phyloP scores from a whole-genome alignment of 2,888 invertebrate genomes.

The Ptycholaimellus sp. region DNA sequence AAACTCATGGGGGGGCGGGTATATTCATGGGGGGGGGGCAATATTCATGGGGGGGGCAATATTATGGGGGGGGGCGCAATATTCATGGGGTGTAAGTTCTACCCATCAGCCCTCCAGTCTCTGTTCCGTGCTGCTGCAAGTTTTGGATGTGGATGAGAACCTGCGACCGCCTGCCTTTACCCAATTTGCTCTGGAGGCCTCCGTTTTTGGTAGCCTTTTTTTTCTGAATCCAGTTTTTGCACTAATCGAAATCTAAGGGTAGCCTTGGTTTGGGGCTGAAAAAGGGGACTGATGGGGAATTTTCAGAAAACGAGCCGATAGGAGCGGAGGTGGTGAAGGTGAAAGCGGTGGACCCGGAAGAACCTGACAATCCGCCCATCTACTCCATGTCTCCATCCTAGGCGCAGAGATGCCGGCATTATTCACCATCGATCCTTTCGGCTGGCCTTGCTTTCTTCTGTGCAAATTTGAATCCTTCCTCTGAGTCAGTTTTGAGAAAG shows the following conservation, averaged over 20 bases:
- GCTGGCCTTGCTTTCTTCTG: constrained; percentile 34
- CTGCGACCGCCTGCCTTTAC: constrained; percentile 27
- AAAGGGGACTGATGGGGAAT: no score
- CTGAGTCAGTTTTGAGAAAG: no score
- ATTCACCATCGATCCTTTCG: constrained; percentile 66
- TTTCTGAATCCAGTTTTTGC: not conserved
- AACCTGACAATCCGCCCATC: constrained; percentile 52
- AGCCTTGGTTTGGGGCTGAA: no score
- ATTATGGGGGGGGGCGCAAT: no score
- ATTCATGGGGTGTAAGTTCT: no score
- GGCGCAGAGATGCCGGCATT: constrained; percentile 71
- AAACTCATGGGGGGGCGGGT: no score
- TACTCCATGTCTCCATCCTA: constrained; percentile 63
- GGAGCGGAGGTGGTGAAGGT: constrained; percentile 59
- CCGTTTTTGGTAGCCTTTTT: constrained; percentile 12
- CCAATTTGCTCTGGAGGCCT: constrained; percentile 20
- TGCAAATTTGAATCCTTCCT: no score
- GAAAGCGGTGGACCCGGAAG: constrained; percentile 46
- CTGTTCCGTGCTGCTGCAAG: constrained; percentile 26
- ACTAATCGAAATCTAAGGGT: no score
- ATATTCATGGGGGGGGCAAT: no score
- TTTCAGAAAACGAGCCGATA: constrained; percentile 36
- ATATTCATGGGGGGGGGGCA: no score
- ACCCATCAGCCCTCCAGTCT: no score
- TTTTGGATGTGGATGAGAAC: constrained; percentile 30